Evolutionary conservation across 2,888 invertebrate genomes (phyloP).

Genomic region (Lacanobia oleracea): DNA sequence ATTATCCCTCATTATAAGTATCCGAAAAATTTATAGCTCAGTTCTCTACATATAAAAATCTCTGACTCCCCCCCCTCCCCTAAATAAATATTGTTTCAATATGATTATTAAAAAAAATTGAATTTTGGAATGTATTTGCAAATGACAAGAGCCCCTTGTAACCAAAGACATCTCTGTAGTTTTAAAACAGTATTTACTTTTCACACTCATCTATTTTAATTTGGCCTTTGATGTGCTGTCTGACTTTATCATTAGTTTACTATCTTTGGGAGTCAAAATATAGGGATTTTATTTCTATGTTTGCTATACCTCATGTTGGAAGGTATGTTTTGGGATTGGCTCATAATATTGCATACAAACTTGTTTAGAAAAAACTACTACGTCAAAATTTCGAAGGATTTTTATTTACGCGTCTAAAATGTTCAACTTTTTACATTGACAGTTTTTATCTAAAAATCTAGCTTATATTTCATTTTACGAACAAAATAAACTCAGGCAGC

Average conservation of each 20-base stretch:
- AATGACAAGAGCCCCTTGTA: constrained; percentile 77
- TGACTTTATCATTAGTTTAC: constrained; percentile 63
- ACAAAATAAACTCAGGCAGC: constrained; percentile 66
- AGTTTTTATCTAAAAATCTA: constrained; percentile 6
- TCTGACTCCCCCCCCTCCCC: too few species aligned
- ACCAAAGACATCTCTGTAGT: constrained; percentile 85
- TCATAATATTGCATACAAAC: too few species aligned
- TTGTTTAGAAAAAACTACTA: not conserved
- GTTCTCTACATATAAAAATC: not conserved
- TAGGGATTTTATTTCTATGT: too few species aligned
- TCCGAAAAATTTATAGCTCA: not conserved
- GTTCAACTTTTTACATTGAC: too few species aligned
- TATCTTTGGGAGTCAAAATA: not conserved
- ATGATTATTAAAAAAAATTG: not conserved
- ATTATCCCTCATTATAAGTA: not conserved
- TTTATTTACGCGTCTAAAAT: not conserved
- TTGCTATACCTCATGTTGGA: too few species aligned
- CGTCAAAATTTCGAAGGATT: not conserved
- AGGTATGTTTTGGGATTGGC: too few species aligned
- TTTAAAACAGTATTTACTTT: constrained; percentile 88
- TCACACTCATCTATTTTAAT: constrained; percentile 76
- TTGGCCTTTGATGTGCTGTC: constrained; percentile 73
- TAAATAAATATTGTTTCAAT: not conserved
- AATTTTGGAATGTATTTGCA: constrained; percentile 77
- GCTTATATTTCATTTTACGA: not conserved